phyloP scores from a whole-genome alignment of 2,888 invertebrate species.

The Crocallis elinguaria region DNA sequence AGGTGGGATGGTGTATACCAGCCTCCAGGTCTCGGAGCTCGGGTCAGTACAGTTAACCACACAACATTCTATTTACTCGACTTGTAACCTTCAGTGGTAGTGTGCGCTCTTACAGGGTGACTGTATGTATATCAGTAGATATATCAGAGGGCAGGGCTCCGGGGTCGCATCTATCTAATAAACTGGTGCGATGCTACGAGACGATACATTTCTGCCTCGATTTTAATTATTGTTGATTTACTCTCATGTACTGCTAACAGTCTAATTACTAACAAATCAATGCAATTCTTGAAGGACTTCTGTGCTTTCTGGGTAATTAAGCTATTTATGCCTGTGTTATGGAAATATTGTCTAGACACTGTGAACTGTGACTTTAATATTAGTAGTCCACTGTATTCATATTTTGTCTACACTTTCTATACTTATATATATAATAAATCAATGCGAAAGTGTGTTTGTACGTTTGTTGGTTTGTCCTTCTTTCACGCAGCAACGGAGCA shows the following conservation, averaged over 20 bases:
- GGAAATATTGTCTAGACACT: too few relatives aligned
- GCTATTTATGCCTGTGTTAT: not conserved
- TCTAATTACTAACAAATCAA: slow-evolving; percentile 11
- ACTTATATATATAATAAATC: too few relatives aligned
- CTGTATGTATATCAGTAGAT: slow-evolving; percentile 17
- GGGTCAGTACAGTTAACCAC: not conserved
- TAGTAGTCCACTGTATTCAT: not conserved
- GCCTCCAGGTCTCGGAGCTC: too few relatives aligned
- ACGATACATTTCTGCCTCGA: slow-evolving; percentile 29
- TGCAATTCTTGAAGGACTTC: not conserved
- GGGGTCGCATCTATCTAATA: slow-evolving; percentile 56
- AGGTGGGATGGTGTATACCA: not conserved
- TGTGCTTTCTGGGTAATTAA: not conserved
- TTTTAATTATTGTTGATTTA: slow-evolving; percentile 16
- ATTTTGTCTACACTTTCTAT: too few relatives aligned
- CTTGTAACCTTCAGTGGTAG: not conserved
- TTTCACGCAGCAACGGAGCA: too few relatives aligned
- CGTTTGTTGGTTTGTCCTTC: too few relatives aligned
- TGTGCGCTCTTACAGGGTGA: not conserved
- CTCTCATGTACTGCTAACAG: not conserved
- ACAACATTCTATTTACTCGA: not conserved
- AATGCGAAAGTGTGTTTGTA: too few relatives aligned
- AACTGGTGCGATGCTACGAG: slow-evolving; percentile 25
- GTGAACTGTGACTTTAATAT: too few relatives aligned
- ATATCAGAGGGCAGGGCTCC: slow-evolving; percentile 46